phyloP scores from a whole-genome alignment of 2,888 invertebrate genomes.

The Atherix ibis region DNA sequence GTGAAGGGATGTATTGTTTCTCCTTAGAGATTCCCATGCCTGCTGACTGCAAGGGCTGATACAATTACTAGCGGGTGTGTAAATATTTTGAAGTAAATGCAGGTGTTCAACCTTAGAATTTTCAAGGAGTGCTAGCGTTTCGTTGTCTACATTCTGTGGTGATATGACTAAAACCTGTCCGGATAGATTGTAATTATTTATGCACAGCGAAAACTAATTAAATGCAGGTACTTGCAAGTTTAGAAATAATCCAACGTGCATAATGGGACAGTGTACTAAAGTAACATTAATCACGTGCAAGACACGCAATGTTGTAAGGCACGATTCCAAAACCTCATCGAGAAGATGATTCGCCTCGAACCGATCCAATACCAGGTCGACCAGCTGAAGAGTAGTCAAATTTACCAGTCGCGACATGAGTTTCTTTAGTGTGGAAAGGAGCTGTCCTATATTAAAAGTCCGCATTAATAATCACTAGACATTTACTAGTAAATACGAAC shows the following conservation, averaged over 20 bases:
- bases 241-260: constrained; percentile 60
- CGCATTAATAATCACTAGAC: background rate
- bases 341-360: constrained; percentile 53
- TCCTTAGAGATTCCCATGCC: constrained; percentile 35
- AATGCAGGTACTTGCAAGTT: constrained; percentile 51
- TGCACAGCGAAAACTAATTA: too few species aligned
- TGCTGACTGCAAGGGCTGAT: constrained; percentile 35
- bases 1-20: constrained; percentile 41
- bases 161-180: constrained; percentile 44
- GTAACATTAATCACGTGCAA: constrained; percentile 61
- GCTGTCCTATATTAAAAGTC: constrained; percentile 34
- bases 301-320: constrained; percentile 43
- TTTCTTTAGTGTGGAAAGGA: constrained; percentile 47
- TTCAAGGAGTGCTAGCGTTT: constrained; percentile 50
- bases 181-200: too few species aligned
- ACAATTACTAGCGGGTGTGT: constrained; percentile 40
- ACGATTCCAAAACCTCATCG: constrained; percentile 51
- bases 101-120: constrained; percentile 45
- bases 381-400: constrained; percentile 46
- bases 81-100: constrained; percentile 57
- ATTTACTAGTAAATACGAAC: background rate
- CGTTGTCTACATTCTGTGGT: constrained; percentile 60
- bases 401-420: constrained; percentile 49
- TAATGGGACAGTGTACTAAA: constrained; percentile 46
- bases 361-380: constrained; percentile 58